Conservation (phyloP, 2,888 invertebrate genomes). For the Podotricha telesiphe region DNA sequence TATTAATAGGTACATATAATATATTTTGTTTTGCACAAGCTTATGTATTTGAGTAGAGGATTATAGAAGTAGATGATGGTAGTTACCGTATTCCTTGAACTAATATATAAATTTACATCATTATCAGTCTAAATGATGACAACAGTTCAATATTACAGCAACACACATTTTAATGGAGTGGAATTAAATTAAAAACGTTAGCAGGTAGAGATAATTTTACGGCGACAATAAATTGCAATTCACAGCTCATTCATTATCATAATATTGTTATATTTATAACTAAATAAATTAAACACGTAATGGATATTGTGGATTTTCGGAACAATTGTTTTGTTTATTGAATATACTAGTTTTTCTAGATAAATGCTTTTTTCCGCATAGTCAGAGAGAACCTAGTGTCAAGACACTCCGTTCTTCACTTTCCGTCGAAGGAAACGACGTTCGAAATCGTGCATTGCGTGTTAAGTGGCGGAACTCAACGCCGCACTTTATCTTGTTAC, state of each 20-base stretch:
- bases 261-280: slow-evolving; percentile 8
- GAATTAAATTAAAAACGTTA: slow-evolving; percentile 11
- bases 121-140: not conserved
- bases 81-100: not conserved
- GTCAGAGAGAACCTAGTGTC: too few species aligned
- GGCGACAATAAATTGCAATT: slow-evolving; percentile 11
- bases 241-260: slow-evolving; percentile 14
- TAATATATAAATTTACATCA: slow-evolving; percentile 7
- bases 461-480: too few species aligned
- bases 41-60: not conserved
- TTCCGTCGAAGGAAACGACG: too few species aligned
- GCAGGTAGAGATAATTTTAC: slow-evolving; percentile 13
- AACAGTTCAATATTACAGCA: not conserved
- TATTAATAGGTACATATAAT: too few species aligned
- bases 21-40: too few species aligned
- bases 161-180: not conserved
- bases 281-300: slow-evolving; percentile 7
- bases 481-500: too few species aligned
- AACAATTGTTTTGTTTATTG: not conserved
- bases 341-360: too few species aligned
- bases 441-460: too few species aligned
- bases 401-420: too few species aligned
- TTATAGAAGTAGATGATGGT: not conserved
- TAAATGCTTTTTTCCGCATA: too few species aligned
- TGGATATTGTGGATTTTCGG: not conserved